Percentiles rank a stretch among this genome's conserved stretches.
These are phyloP conservation scores for Neoaliturus tenellus DNA, from an alignment of 2,888 invertebrate genomes.

Conservation along the genomic window DNA sequence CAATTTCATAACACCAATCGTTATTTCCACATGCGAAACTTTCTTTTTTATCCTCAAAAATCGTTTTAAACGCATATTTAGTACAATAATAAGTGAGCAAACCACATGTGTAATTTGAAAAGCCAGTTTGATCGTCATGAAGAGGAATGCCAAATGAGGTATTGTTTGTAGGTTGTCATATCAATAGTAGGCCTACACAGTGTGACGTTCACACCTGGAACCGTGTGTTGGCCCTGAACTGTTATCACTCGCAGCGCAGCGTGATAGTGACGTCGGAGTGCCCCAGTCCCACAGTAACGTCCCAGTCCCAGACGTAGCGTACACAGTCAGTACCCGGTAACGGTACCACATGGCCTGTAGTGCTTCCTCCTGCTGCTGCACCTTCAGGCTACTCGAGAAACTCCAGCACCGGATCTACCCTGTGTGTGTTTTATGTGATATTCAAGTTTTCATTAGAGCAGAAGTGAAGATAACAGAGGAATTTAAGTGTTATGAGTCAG, in stretches of 20 bases:
- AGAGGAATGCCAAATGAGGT: too few species aligned
- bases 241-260: background rate
- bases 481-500: too few species aligned
- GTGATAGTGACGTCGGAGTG: background rate
- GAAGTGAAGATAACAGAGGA: too few species aligned
- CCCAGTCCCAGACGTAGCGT: background rate
- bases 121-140: too few species aligned
- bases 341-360: background rate
- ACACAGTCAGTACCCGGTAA: background rate
- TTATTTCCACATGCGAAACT: too few species aligned
- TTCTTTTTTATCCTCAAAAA: too few species aligned
- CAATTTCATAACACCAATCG: too few species aligned
- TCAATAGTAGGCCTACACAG: background rate
- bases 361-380: background rate
- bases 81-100: too few species aligned
- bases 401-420: background rate
- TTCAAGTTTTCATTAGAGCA: too few species aligned
- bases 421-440: background rate
- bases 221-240: constrained; percentile 15
- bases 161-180: background rate
- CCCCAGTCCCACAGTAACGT: background rate
- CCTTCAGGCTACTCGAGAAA: constrained; percentile 14
- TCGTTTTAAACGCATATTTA: too few species aligned
- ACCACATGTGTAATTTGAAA: too few species aligned
- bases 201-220: constrained; percentile 17